Percentiles rank a stretch among this genome's conserved stretches.
Conservation (phyloP, 53 echinoderm and acorn worm species). For the Paracentrotus lividus region DNA sequence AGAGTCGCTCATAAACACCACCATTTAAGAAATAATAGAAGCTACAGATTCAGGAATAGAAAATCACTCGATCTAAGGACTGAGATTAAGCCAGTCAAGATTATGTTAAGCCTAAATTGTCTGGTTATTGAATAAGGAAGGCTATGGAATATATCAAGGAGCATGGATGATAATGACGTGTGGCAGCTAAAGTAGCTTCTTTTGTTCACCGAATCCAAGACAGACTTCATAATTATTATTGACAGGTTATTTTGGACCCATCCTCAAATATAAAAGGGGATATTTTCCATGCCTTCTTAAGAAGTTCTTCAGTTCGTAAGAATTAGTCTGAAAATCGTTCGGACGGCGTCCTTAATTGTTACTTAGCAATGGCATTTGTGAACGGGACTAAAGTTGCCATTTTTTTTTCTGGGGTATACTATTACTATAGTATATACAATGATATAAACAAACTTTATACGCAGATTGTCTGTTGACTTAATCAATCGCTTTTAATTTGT, state of each 20-base stretch:
- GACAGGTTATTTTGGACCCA: neutral
- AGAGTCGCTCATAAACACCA: neutral
- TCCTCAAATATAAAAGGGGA: too few relatives aligned
- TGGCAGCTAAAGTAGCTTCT: neutral
- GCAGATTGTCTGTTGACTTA: neutral
- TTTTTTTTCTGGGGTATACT: too few relatives aligned
- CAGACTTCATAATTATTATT: neutral
- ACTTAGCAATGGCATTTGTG: too few relatives aligned
- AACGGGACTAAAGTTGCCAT: too few relatives aligned
- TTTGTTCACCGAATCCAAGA: neutral
- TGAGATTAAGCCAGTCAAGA: neutral
- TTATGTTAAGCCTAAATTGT: slow-evolving; percentile 14
- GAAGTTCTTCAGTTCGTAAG: too few relatives aligned
- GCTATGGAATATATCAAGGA: too few relatives aligned
- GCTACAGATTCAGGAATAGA: neutral
- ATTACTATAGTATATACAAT: too few relatives aligned
- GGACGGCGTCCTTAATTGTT: too few relatives aligned
- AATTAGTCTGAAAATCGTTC: too few relatives aligned
- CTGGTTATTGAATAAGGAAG: neutral
- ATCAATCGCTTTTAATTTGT: neutral
- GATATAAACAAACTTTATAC: too few relatives aligned
- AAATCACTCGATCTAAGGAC: neutral
- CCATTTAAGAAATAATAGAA: neutral
- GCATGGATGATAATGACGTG: neutral
- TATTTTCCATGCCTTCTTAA: too few relatives aligned